Percentiles rank a stretch among this genome's conserved stretches.
Evolutionary conservation across 2,113 vertebrate genomes (phyloP).

Genomic region (Cheilinus undulatus): DNA sequence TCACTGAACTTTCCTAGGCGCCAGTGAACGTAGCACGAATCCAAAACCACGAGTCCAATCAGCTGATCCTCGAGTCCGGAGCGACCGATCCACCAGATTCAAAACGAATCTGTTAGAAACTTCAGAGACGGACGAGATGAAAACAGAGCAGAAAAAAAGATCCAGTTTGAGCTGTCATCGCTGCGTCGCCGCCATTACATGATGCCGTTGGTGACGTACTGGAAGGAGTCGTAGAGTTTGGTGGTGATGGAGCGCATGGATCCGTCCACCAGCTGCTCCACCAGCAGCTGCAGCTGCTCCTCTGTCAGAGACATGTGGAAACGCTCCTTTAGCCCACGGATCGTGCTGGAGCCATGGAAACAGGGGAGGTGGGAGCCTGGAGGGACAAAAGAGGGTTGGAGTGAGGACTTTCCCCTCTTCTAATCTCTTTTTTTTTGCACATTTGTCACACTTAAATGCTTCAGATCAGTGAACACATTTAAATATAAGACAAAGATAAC

Average conservation of each 20-base stretch:
- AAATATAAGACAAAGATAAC: no score
- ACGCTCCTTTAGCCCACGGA: constrained; percentile 94
- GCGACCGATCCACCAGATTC: no score
- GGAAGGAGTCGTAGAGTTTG: constrained; percentile 97
- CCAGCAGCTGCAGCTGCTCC: constrained; percentile 94
- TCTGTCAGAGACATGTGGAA: constrained; percentile 98
- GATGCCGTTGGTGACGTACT: constrained; percentile 99
- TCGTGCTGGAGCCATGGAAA: constrained; percentile 95
- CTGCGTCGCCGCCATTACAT: constrained; percentile 84
- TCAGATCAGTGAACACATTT: no score
- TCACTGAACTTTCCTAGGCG: background rate
- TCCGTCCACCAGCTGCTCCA: constrained; percentile 96
- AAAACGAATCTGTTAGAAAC: background rate
- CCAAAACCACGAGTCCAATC: background rate
- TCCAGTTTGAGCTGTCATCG: background rate
- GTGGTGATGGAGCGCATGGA: constrained; percentile 96
- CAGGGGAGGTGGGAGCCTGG: constrained; percentile 93
- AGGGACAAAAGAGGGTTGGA: background rate
- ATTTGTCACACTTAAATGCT: no score
- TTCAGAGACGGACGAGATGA: background rate
- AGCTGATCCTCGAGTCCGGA: background rate
- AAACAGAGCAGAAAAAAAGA: background rate
- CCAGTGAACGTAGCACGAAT: background rate
- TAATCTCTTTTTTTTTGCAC: no score
- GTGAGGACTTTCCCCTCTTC: no score